Base-by-base conservation (phyloP, 2,113 vertebrate species). In the Sinocyclocheilus anshuiensis region DNA sequence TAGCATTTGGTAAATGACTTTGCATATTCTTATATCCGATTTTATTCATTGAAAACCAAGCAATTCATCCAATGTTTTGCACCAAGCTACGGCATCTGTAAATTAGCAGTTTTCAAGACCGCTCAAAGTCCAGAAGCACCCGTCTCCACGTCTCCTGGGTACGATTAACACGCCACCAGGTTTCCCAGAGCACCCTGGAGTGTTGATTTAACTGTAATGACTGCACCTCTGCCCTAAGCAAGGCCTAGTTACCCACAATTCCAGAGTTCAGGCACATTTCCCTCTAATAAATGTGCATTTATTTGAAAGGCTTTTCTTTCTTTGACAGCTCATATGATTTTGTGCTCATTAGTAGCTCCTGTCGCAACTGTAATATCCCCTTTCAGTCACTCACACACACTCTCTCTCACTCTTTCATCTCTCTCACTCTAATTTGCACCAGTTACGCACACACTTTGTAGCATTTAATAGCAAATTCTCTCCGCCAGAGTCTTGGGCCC, bases 91-190 rank as follows among this genome's bases (percentile, higher is more conserved):
- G 5, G 65, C 48, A 76, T 86, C 87, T 36, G 90, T 86, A 88
- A 72, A 45, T 77, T 87, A 48, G 75, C 50, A 71, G 71, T 65
- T 86, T 88, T 84, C 57, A 81, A 16, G 65, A 75, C 55, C 53
- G 45, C 45, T 48, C 45, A 48, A 48, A 84, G 65, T 87, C 78
- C 63, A 89, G 91, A 93, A 89, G 90, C 87, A 91, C 91, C 90
- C 86, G 85, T 90, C 78, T 65, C 57, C 69, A 36, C 53, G 59
- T 94, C 92, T 92, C 90, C 74, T 1, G 87, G 90, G 93, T 88
- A 91, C 87, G 90, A 86, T 94, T 94, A 91, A 90, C 92, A 93
- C 92, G 88, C 91, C 24, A 81, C 42, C 79, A 76, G 74, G 33
- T 63, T 57, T 87, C 85, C 87, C 85, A 55, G 79, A 86, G 82